Conservation (phyloP, 2,797 vertebrate genomes). For the Podarcis siculus region DNA sequence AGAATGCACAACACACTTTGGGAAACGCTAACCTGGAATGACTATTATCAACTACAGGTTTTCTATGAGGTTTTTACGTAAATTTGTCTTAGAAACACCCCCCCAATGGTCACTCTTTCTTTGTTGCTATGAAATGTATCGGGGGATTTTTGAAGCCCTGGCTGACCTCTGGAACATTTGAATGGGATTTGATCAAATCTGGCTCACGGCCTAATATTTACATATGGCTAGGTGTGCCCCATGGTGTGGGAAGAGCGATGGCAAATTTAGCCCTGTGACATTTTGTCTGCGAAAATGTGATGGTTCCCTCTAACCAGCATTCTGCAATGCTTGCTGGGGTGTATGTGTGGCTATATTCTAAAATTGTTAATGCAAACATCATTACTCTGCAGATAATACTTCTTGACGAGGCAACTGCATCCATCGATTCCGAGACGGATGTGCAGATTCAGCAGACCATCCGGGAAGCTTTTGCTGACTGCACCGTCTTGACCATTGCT, state of each 20-base stretch:
- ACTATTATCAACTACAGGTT: too few species aligned
- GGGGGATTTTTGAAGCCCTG: too few species aligned
- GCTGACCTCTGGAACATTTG: too few species aligned
- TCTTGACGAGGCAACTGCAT: constrained; percentile 88
- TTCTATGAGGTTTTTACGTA: too few species aligned
- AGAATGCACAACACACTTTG: too few species aligned
- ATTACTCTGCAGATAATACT: constrained; percentile 81
- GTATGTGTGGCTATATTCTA: background rate
- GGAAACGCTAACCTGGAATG: too few species aligned
- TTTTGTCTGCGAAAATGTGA: background rate
- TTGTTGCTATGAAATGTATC: too few species aligned
- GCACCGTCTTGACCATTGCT: constrained; percentile 86
- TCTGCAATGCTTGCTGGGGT: background rate
- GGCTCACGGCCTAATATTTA: too few species aligned
- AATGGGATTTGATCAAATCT: too few species aligned
- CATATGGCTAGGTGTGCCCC: background rate
- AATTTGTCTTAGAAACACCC: too few species aligned
- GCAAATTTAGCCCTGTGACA: background rate
- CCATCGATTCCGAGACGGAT: constrained; percentile 88
- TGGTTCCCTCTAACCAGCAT: background rate
- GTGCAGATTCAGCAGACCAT: constrained; percentile 85
- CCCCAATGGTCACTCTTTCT: too few species aligned
- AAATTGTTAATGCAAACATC: background rate
- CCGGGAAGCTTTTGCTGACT: constrained; percentile 79
- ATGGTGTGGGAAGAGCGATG: too few species aligned